Base-by-base conservation (phyloP, 2,113 vertebrate species). In the Laticauda colubrina region DNA sequence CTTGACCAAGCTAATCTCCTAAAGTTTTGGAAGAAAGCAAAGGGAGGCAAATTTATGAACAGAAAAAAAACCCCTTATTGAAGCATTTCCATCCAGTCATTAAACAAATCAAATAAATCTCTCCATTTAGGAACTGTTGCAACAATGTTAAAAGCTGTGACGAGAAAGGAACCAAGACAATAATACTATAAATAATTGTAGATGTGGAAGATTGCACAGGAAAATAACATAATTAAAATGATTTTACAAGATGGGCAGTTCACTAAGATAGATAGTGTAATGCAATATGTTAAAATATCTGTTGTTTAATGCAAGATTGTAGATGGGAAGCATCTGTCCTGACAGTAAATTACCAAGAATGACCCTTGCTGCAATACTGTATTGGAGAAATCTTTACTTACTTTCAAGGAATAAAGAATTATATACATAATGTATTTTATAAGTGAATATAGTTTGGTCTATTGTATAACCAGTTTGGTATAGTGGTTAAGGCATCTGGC, bases 131-230 rank as follows among this genome's bases (percentile, higher is more conserved):
- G 96, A 96, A 96, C 95, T 95, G 94, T 92, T 97, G 93, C 90
- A 96, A 88, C 95, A 94, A 93, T 94, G 94, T 97, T 97, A 97
- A 96, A 96, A 96, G 89, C 91, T 51, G 91, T 26, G 92, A 59
- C 96, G 96, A 95, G 96, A 97, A 97, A 97, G 96, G 96, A 97
- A 97, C 95, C 56, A 96, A 96, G 96, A 95, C 96, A 96, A 94
- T 96, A 95, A 96, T 94, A 96, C 95, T 96, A 96, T 97, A 98
- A 97, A 97, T 97, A 96, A 97, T 97, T 95, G 93, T 96, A 97
- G 96, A 96, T 97, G 97, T 94, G 91, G 89, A 93, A 95, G 97
- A 97, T 97, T 96, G 90, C 88, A 88, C 91, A 93, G 95, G 88
- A 97, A 97, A 97, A 96, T 95, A 97, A 95, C 90, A 93, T 95